Conservation (phyloP, 2,797 vertebrate species). For the Peromyscus nudipes region DNA sequence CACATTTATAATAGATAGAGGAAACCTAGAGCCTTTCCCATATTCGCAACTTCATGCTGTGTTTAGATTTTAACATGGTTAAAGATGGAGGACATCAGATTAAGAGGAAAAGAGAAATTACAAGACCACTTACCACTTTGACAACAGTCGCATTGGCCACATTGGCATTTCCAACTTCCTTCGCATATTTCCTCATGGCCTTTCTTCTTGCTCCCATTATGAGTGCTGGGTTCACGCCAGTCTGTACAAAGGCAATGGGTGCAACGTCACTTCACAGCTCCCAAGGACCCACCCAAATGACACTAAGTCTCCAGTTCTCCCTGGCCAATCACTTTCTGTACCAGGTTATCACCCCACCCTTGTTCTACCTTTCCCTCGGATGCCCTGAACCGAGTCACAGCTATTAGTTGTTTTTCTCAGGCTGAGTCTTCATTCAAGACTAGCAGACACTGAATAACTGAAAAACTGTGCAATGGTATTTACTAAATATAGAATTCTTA, state of each 20-base stretch:
- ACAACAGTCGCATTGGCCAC: conserved; percentile 85
- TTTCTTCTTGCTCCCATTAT: conserved; percentile 90
- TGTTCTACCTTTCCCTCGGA: background rate
- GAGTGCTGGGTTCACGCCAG: conserved; percentile 92
- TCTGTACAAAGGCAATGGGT: conserved; percentile 87
- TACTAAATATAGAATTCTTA: conserved; percentile 26
- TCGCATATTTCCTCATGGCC: conserved; percentile 87
- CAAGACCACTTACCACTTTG: conserved; percentile 88
- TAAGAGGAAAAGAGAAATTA: conserved; percentile 1
- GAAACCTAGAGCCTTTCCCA: background rate
- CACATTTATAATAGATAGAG: background rate
- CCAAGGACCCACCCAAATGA: background rate
- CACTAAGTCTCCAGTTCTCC: background rate
- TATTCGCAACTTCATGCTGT: background rate
- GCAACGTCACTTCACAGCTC: background rate
- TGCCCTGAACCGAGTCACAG: background rate
- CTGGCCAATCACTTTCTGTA: background rate
- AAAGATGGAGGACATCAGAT: background rate
- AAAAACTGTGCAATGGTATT: conserved; percentile 18
- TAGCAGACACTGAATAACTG: conserved; percentile 27
- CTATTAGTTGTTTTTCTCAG: background rate
- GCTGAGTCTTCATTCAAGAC: conserved; percentile 53
- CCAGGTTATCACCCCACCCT: background rate
- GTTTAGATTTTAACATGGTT: background rate
- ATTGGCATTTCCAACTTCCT: conserved; percentile 85